Conservation (phyloP, 2,797 vertebrate genomes). For the Tenualosa thibaudeaui region DNA sequence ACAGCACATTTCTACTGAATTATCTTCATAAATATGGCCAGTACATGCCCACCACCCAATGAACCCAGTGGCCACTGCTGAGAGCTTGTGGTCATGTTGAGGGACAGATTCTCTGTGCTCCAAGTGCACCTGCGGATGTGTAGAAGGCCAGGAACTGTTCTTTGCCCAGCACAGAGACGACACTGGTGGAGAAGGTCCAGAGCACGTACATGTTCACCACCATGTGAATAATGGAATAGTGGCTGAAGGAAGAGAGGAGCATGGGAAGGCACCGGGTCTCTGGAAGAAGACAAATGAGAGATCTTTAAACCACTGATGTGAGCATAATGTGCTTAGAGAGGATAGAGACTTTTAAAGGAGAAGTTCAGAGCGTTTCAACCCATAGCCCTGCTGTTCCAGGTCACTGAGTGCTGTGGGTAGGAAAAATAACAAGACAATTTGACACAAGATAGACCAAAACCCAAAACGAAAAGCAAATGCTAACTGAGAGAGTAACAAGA, state of each 20-base stretch:
- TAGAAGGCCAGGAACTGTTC: conserved; percentile 95
- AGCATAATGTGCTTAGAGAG: background rate
- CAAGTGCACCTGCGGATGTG: conserved; percentile 85
- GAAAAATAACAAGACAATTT: no score
- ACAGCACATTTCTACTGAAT: background rate
- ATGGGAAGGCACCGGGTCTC: conserved; percentile 85
- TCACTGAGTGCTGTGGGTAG: no score
- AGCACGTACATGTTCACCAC: conserved; percentile 95
- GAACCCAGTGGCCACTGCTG: background rate
- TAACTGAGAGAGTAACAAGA: no score
- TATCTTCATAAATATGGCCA: background rate
- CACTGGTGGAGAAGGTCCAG: conserved; percentile 93
- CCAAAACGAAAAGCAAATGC: no score
- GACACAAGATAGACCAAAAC: no score
- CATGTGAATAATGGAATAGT: conserved; percentile 91
- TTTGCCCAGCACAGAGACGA: conserved; percentile 85
- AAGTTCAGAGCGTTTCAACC: no score
- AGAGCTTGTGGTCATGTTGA: background rate
- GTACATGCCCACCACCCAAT: background rate
- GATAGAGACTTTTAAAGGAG: background rate
- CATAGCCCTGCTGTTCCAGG: no score
- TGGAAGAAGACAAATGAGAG: conserved; percentile 47
- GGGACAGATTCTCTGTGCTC: background rate
- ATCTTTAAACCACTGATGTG: background rate
- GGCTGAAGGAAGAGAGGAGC: conserved; percentile 92